Percentiles rank a stretch among this genome's conserved stretches.
phyloP scores from a whole-genome alignment of 2,888 invertebrate species.

The Caenorhabditis sinica region DNA sequence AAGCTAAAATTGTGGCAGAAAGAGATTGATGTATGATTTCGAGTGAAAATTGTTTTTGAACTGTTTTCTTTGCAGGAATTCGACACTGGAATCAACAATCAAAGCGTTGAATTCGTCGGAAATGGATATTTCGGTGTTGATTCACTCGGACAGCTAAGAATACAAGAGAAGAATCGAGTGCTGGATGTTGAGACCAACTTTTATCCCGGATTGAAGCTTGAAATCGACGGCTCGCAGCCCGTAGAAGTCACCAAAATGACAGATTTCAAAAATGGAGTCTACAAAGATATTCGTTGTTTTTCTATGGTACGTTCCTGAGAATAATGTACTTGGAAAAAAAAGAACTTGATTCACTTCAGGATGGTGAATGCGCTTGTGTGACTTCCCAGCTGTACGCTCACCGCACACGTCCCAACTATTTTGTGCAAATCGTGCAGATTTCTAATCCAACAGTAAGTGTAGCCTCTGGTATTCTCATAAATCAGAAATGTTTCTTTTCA shows the following conservation, averaged over 20 bases:
- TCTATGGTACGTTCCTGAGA: slow-evolving; percentile 52
- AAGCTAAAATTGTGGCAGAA: slow-evolving; percentile 54
- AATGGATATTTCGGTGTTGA: slow-evolving; percentile 80
- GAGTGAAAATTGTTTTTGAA: not conserved
- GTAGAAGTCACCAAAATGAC: slow-evolving; percentile 57
- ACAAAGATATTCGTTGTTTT: slow-evolving; percentile 66
- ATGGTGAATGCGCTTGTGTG: slow-evolving; percentile 78
- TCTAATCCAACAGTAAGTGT: slow-evolving; percentile 77
- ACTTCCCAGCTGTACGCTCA: slow-evolving; percentile 75
- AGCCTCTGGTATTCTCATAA: not conserved
- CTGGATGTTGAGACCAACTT: slow-evolving; percentile 64
- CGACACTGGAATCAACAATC: slow-evolving; percentile 65
- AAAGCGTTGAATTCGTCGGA: slow-evolving; percentile 77
- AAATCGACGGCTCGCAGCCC: slow-evolving; percentile 47
- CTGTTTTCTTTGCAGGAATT: slow-evolving; percentile 47
- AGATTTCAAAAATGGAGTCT: slow-evolving; percentile 67
- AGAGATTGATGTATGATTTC: slow-evolving; percentile 39
- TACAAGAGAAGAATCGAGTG: slow-evolving; percentile 57
- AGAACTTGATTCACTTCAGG: slow-evolving; percentile 66
- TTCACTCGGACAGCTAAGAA: slow-evolving; percentile 66
- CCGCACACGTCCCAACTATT: slow-evolving; percentile 72
- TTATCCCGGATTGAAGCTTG: slow-evolving; percentile 52
- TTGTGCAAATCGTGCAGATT: slow-evolving; percentile 77
- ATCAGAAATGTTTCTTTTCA: slow-evolving; percentile 1
- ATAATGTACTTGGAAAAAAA: not conserved